phyloP scores from a whole-genome alignment of 1,140 invertebrate species.

The Aleiodes sp. region DNA sequence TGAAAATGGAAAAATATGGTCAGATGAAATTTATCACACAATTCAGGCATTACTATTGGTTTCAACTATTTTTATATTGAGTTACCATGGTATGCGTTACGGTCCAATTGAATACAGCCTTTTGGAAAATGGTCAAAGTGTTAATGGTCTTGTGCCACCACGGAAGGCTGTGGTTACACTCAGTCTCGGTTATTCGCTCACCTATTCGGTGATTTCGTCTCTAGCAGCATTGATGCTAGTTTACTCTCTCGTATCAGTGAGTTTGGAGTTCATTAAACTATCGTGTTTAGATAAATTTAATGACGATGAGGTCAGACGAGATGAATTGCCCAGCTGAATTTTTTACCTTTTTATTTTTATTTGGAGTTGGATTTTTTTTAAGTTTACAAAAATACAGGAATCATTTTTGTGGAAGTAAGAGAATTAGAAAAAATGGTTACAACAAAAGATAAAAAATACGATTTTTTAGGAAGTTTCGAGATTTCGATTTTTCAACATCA shows the following conservation, averaged over 20 bases:
- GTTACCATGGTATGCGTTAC: slow-evolving; percentile 43
- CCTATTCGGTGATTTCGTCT: slow-evolving; percentile 38
- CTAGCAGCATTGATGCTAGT: slow-evolving; percentile 43
- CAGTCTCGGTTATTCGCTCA: slow-evolving; percentile 46
- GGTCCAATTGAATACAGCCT: slow-evolving; percentile 45
- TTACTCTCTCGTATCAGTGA: slow-evolving; percentile 49
- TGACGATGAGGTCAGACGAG: neutral
- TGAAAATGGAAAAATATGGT: neutral
- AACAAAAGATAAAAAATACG: too few species aligned
- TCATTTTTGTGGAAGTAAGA: too few species aligned
- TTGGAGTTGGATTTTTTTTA: neutral
- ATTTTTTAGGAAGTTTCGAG: too few species aligned
- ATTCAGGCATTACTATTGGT: slow-evolving; percentile 42
- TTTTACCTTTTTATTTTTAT: neutral
- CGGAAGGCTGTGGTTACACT: slow-evolving; percentile 43
- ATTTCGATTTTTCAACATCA: too few species aligned
- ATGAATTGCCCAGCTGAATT: neutral
- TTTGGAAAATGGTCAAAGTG: slow-evolving; percentile 44
- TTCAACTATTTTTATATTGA: slow-evolving; percentile 39
- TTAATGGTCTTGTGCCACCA: slow-evolving; percentile 38
- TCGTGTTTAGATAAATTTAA: too few species aligned
- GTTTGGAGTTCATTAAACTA: slow-evolving; percentile 16
- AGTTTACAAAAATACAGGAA: too few species aligned
- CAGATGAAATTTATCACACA: slow-evolving; percentile 39
- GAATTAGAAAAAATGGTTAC: too few species aligned